Evolutionary conservation across 1,140 invertebrate species (phyloP).

Genomic region (Diabrotica virgifera): DNA sequence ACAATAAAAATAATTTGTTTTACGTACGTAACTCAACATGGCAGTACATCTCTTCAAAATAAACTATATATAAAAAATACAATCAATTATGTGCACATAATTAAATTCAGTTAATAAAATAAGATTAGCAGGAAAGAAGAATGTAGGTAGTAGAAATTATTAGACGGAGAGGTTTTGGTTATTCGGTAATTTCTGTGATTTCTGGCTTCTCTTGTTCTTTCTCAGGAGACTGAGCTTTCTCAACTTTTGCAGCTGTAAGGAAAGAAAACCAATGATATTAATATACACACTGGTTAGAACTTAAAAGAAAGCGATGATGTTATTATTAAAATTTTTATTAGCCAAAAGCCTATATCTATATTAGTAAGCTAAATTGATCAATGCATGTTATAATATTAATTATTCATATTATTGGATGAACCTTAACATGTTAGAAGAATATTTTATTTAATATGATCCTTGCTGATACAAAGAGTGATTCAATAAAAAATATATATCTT

Average conservation of each 20-base stretch:
- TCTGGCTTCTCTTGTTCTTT: slow-evolving; percentile 41
- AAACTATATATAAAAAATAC: slow-evolving; percentile 23
- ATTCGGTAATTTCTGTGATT: slow-evolving; percentile 44
- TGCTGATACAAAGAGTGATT: too few species aligned
- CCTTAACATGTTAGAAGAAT: too few species aligned
- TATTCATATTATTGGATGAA: too few species aligned
- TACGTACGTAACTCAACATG: neutral
- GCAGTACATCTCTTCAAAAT: slow-evolving; percentile 6
- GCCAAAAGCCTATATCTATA: too few species aligned
- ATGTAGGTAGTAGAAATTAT: slow-evolving; percentile 16
- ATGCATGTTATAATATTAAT: too few species aligned
- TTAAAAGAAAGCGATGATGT: slow-evolving; percentile 6
- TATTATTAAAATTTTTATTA: too few species aligned
- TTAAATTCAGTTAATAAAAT: slow-evolving; percentile 9
- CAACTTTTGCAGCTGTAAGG: slow-evolving; percentile 35
- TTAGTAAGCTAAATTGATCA: too few species aligned
- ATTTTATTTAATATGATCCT: too few species aligned
- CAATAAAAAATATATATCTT: too few species aligned
- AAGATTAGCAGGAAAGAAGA: slow-evolving; percentile 12
- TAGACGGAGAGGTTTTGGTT: slow-evolving; percentile 28
- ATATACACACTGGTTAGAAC: slow-evolving; percentile 31
- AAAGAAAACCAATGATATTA: slow-evolving; percentile 40
- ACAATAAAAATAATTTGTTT: neutral
- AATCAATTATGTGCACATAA: slow-evolving; percentile 26
- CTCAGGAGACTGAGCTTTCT: slow-evolving; percentile 17